Evolutionary conservation across 2,888 invertebrate species (phyloP).

Genomic region (Drosophila multiciliata): DNA sequence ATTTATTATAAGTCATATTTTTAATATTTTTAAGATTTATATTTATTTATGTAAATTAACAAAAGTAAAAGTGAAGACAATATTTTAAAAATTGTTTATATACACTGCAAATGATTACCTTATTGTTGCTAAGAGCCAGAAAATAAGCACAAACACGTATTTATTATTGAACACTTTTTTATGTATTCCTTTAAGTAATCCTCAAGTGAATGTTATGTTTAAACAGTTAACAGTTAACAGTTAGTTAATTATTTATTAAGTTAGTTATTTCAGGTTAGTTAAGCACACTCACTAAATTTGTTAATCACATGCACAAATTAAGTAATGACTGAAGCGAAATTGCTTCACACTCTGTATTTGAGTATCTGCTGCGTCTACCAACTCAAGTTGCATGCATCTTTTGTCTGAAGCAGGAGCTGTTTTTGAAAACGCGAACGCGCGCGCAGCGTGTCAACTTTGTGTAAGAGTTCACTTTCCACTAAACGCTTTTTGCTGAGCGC

Average conservation of each 20-base stretch:
- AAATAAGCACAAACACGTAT: not conserved
- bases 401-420: conserved; percentile 13
- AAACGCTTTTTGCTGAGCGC: conserved; percentile 80
- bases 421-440: conserved; percentile 69
- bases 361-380: conserved; percentile 16
- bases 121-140: conserved; percentile 1
- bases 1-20: not conserved
- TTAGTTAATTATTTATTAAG: not conserved
- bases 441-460: conserved; percentile 83
- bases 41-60: not conserved
- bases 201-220: not conserved
- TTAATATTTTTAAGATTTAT: not conserved
- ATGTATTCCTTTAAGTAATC: conserved; percentile 8
- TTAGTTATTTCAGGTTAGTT: not conserved
- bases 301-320: conserved; percentile 8
- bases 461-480: conserved; percentile 85
- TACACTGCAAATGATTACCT: conserved; percentile 30
- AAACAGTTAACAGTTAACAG: conserved; percentile 1
- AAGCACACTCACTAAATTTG: not conserved
- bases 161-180: conserved; percentile 2
- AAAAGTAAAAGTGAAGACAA: not conserved
- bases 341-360: conserved; percentile 2
- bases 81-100: not conserved
- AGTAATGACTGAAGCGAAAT: not conserved
- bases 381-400: conserved; percentile 19